Base-by-base conservation (phyloP, 2,888 invertebrate genomes). In the Noctua janthina region DNA sequence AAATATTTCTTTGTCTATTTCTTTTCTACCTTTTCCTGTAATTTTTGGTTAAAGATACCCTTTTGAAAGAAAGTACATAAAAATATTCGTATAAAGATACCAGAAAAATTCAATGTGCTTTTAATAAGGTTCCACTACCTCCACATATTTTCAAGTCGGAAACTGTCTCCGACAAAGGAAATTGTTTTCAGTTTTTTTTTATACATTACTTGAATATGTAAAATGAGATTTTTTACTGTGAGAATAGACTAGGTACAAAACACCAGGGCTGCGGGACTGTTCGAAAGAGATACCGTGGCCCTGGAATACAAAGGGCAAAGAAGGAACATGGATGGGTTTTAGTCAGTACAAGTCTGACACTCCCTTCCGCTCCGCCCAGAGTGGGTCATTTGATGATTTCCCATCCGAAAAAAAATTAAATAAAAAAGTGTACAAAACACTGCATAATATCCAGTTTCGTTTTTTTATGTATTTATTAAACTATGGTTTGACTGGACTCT, bases 41-140 rank as follows among this genome's bases (percentile, higher is more conserved):
- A 43, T 17, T 0, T 71, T 72, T 39, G 15, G 3, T 17, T 35
- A 59, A n/a, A 64, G 23, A 35, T 3, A 35, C 51, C 5, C 15
- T 46, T 35, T 70, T 46, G 29, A 29, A 35, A 35, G 3, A 49
- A 29, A 39, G 39, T 11, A n/a, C 15, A n/a, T 17, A n/a, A 10
- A 35, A 39, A 39, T 23, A 71, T 11, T 17, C 23, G 2, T 39
- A 23, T 20, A 35, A 17, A 43, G 7, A 43, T 62, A 62, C n/a
- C 8, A 43, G 11, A 17, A 46, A 59, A 46, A 35, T n/a, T n/a
- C 10, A n/a, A 29, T 78, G 29, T 56, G 17, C 17, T 39, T 59
- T 78, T 39, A 74, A 43, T 75, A 75, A 74, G 49, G 56, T 56
- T 49, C 20, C 29, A 29, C 8, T 59, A 23, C 17, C 1, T 35